These are phyloP conservation scores for Calidris pugnax DNA, from an alignment of 2,113 vertebrate genomes.

Conservation along the genomic window DNA sequence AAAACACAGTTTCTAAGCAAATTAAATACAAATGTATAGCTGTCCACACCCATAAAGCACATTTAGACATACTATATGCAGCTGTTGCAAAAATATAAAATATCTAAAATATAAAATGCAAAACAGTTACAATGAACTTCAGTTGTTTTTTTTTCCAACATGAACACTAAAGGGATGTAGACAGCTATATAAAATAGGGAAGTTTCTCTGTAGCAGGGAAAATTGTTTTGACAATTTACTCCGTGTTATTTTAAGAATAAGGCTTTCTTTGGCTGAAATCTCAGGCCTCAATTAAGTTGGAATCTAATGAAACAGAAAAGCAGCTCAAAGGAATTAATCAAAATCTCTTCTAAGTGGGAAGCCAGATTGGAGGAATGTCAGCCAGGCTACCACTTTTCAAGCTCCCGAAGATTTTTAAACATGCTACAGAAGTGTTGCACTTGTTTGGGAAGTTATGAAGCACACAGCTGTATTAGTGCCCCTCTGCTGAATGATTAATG, in stretches of 20 bases:
- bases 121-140: background rate
- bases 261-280: background rate
- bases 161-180: background rate
- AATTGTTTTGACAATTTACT: background rate
- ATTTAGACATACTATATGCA: background rate
- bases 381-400: background rate
- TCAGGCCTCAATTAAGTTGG: background rate
- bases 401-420: background rate
- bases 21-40: background rate
- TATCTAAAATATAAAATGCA: background rate
- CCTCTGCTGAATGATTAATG: background rate
- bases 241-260: background rate
- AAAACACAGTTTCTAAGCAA: background rate
- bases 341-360: background rate
- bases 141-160: background rate
- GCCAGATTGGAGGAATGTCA: background rate
- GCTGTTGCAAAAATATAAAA: background rate
- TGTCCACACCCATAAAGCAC: background rate
- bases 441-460: background rate
- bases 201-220: background rate
- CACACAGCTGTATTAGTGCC: background rate
- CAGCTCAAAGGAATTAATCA: background rate
- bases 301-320: constrained; percentile 16
- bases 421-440: background rate
- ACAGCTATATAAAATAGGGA: background rate